Evolutionary conservation across 2,113 vertebrate species (phyloP), one percentile per base, ranked within the genome.

Genomic region (Spheniscus mendiculus): DNA sequence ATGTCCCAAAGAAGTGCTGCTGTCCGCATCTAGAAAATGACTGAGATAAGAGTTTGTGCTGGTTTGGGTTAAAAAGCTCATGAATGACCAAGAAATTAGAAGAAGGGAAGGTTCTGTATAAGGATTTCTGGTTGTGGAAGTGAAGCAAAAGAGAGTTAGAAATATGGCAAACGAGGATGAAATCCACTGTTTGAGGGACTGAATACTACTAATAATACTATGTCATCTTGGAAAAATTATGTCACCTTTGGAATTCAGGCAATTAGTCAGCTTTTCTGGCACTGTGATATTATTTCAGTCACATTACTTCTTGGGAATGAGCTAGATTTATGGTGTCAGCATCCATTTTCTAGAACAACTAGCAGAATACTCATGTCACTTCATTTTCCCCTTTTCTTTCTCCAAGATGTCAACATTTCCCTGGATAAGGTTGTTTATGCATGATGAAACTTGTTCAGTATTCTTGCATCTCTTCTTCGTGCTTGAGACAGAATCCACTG

Each of bases 241-340:
- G 81, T 94, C 78, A 70, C 23, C 29, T 62, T 82, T 72, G 52
- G 86, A 90, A 91, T 82, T 15, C 22, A 91, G 59, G 82, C 70
- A 87, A 69, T 90, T 91, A 78, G 56, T 89, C 71, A 92, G 80
- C 76, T 96, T 92, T 92, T 95, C 59, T 96, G 93, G 89, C 86
- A 83, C 32, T 89, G 55, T 63, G 15, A 61, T 88, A 67, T 74
- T 63, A 80, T 92, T 95, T 79, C 59, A 69, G 83, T 73, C 70
- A 38, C 13, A 59, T 77, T 83, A 73, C 63, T 83, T 82, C 69
- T 95, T 72, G 94, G 23, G 67, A 94, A 89, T 22, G 42, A 76
- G 47, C 36, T 81, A 73, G 30, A 95, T 90, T 84, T 93, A 70
- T 92, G 42, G 77, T 0, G 0, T 78, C 74, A 89, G 29, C 17